Base-by-base conservation (phyloP, 2,113 vertebrate genomes). In the Gasterosteus aculeatus region DNA sequence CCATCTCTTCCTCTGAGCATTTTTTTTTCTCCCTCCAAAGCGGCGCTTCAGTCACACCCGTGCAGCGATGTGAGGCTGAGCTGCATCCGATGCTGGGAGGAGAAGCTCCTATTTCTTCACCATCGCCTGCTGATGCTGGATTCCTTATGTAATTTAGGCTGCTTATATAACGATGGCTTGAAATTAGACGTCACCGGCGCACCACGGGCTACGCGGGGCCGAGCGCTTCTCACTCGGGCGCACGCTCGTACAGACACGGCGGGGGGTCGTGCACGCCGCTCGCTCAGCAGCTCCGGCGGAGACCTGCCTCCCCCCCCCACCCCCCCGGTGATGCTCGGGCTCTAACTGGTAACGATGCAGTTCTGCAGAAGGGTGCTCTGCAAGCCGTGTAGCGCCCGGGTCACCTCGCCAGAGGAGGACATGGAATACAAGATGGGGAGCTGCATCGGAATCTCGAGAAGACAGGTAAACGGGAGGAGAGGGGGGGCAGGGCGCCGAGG, bases 371-470 rank as follows among this genome's bases (percentile, higher is more conserved):
- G 91, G 85, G 93, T 94, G 80, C 90, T 95, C 75, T 94, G 94
- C 87, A 85, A 89, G 85, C 93, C 93, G n/a, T 94, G 94, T 93
- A 94, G 93, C 69, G 88, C 91, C 77, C 85, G 92, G 69, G 92
- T 94, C 88, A 93, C 91, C 70, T 94, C 93, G 78, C 94, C 94
- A 18, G 88, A 94, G 90, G 94, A 94, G 90, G 93, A 92, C 86
- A 94, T 95, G 94, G 93, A 94, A 92, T 94, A 94, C 90, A 93
- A 88, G 91, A 95, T 95, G 94, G 94, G 94, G 78, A 93, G 87
- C 93, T 95, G 94, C 93, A 95, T 94, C 9, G 85, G 92, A 92
- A 92, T 93, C 81, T 72, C 93, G 79, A 89, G 64, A 74, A 68
- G 65, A 68, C 91, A 94, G 94, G 94, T 95, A 93, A 93, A 79